These are phyloP conservation scores for Asbolus verrucosus DNA, from an alignment of 1,140 invertebrate species.

Conservation along the genomic window DNA sequence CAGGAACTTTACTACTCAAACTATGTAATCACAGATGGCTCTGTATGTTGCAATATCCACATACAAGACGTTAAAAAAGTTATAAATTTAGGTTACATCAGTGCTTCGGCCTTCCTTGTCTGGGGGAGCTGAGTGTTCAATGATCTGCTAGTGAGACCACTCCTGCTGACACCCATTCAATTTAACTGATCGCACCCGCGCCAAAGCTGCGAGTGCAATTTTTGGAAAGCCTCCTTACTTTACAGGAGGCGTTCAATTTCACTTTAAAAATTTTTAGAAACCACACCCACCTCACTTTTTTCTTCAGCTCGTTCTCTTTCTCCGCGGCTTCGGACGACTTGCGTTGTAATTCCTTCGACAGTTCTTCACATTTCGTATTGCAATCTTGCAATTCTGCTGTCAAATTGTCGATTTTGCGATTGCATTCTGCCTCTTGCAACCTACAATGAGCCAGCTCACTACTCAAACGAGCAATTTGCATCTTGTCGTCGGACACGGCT, in stretches of 20 bases:
- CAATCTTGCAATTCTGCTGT: conserved; percentile 50
- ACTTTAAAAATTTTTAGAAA: neutral
- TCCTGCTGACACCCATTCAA: conserved; percentile 53
- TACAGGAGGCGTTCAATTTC: conserved; percentile 38
- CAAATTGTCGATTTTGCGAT: conserved; percentile 54
- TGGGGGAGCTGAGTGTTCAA: conserved; percentile 59
- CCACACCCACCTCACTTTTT: conserved; percentile 51
- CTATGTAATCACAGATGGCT: conserved; percentile 18
- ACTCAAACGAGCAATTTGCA: conserved; percentile 70
- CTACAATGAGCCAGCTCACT: conserved; percentile 58
- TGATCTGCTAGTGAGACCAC: conserved; percentile 57
- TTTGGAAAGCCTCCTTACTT: conserved; percentile 56
- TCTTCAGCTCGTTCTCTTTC: conserved; percentile 43
- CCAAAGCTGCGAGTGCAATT: conserved; percentile 52
- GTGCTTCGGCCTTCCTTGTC: conserved; percentile 57
- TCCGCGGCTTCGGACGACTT: conserved; percentile 15
- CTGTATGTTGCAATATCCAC: neutral
- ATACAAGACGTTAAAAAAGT: neutral
- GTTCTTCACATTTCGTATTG: conserved; percentile 45
- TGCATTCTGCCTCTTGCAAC: conserved; percentile 52
- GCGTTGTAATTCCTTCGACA: conserved; percentile 17
- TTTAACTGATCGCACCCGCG: conserved; percentile 48
- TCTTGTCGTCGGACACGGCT: conserved; percentile 73
- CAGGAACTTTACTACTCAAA: too few relatives aligned
- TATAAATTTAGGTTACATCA: neutral